Evolutionary conservation across 2,797 vertebrate species (phyloP), one percentile per base, ranked within the genome.

Genomic region (Silurus lanzhouensis): DNA sequence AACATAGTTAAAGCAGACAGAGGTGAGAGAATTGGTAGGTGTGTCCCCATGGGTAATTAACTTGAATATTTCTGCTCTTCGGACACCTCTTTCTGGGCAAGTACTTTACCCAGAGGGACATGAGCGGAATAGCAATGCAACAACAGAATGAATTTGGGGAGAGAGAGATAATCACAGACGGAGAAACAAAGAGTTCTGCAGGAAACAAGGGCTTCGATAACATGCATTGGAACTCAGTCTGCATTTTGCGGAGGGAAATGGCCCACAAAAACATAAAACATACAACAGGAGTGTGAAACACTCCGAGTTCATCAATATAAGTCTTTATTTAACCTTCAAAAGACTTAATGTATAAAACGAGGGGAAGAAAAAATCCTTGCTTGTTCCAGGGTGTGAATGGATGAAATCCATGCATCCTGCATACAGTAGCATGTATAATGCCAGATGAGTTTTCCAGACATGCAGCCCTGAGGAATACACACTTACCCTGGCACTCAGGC

Each of bases 401-500:
- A 85, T 79, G 52, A 78, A 25, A 61, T 88, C 61, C 12, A 25
- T 82, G 72, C 20, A 81, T 83, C 82, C 44, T 52, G 68, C 55
- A 82, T 38, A 38, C 38, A 38, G 38, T 74, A 55, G 5, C 8
- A 70, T 57, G 52, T 82, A 86, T 75, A 76, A 77, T 57, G 52
- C 81, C 64, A 20, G 52, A 79, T 58, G 25, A 83, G 46, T 71
- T 60, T 48, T 38, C 13, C n/a, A 10, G 6, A 25, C 75, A 38
- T 48, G 25, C 38, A 31, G 22, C 55, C 5, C 22, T 20, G 66
- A 74, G 3, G 64, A 64, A 67, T 86, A 46, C 14, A 60, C 66
- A 6, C 77, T 90, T 94, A 99, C 98, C 98, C 89, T 97, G 96
- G 31, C 98, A 99, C 78, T 99, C 98, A 0, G 98, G 96, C 91